Percentiles rank a stretch among this genome's conserved stretches.
phyloP scores from a whole-genome alignment of 2,888 invertebrate species.

The Pseudococcus viburni region DNA sequence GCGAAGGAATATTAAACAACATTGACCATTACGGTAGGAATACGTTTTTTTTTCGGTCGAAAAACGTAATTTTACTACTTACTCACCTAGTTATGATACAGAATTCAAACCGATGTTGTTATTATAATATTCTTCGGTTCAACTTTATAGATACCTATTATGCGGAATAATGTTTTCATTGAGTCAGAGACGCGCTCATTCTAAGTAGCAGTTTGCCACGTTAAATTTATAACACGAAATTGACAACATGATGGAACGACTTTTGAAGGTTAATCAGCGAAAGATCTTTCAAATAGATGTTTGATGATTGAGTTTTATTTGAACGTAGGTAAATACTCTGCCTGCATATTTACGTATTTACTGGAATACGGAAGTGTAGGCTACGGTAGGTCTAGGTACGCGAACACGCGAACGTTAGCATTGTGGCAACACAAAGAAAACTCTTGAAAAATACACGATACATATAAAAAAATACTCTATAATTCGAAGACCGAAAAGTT shows the following conservation, averaged over 20 bases:
- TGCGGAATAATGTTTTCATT: not conserved
- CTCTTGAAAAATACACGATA: not conserved
- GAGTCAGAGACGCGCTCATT: not conserved
- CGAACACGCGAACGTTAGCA: not conserved
- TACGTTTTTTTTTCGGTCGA: not conserved
- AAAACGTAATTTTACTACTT: not conserved
- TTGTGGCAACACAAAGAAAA: not conserved
- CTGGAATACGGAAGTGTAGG: not conserved
- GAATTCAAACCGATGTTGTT: not conserved
- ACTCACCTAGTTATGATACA: not conserved
- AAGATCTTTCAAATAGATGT: not conserved
- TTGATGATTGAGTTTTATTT: not conserved
- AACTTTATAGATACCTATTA: not conserved
- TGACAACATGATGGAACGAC: slow-evolving; percentile 15
- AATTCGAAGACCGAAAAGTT: slow-evolving; percentile 13
- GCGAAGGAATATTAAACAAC: slow-evolving; percentile 40
- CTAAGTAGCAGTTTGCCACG: not conserved
- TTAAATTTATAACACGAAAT: slow-evolving; percentile 23
- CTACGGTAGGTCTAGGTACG: not conserved
- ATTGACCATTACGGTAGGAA: not conserved
- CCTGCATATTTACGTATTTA: not conserved
- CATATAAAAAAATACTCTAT: slow-evolving; percentile 1
- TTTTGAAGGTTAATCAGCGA: slow-evolving; percentile 22
- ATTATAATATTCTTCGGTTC: not conserved
- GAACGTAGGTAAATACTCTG: too few relatives aligned